Base-by-base conservation (phyloP, 2,888 invertebrate genomes). In the Eupeodes luniger region DNA sequence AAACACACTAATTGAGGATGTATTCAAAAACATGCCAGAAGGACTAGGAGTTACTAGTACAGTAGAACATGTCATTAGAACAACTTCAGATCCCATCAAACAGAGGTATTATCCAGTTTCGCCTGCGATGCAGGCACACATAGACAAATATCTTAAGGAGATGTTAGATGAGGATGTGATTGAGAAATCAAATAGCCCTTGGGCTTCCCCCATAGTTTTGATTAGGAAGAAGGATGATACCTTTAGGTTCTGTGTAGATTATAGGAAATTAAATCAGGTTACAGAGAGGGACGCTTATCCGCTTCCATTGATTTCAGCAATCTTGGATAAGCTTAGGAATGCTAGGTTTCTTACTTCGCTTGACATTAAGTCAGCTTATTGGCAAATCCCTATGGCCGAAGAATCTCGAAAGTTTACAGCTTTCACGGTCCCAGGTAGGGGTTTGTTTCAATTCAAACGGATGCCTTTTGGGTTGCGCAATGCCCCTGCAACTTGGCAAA, bases 161-260 rank as follows among this genome's bases (percentile, higher is more conserved):
- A 57, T 57, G 57, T 57, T 57, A 27, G 57, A 57, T 11, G 12
- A 57, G 9, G 57, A 27, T 9, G 57, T 27, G 0, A 57, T 57
- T 27, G 57, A 57, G 11, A 57, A 72, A 36, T 36, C 36, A 1
- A 36, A 36, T 36, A 36, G 36, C 36, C 36, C 36, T 36, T 36
- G 36, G 2, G 36, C 36, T 7, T 36, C 36, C 7, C 36, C 36
- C 5, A 36, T 70, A 6, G 69, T 90, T 12, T 90, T 91, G 10
- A 86, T 90, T 11, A 81, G 75, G 53, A 90, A 91, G 64, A 90
- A 89, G 40, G 89, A 91, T 61, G 90, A 90, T 0, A 55, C 36
- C 12, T 76, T 59, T 14, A 74, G 90, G 2, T 91, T 91, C 62
- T 89, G 89, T 55, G 89, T 90, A 1, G 90, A 90, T 61, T 91